Percentiles rank a stretch among this genome's conserved stretches.
These are phyloP conservation scores for Seladonia tumulorum DNA, from an alignment of 2,888 invertebrate species.

Conservation along the genomic window DNA sequence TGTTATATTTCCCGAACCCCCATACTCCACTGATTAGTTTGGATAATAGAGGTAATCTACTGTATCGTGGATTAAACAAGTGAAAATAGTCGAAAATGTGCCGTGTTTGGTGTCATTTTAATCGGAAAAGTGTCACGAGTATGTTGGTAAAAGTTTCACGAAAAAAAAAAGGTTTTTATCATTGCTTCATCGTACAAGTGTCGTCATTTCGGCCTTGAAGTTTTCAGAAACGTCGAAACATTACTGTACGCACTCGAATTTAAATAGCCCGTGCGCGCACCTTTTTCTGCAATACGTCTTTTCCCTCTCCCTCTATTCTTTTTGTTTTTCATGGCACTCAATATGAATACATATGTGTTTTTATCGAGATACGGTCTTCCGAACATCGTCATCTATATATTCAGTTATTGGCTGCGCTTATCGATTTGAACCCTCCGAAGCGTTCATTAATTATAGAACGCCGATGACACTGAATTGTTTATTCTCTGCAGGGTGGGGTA, in stretches of 20 bases:
- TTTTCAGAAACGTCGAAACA: neutral
- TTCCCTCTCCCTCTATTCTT: neutral
- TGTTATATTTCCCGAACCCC: neutral
- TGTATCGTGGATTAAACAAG: neutral
- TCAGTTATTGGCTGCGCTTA: slow-evolving; percentile 48
- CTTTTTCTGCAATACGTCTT: neutral
- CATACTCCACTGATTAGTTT: neutral
- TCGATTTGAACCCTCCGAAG: slow-evolving; percentile 30
- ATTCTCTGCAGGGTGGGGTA: slow-evolving; percentile 11
- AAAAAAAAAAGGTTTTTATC: neutral
- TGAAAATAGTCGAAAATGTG: neutral
- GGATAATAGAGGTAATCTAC: neutral
- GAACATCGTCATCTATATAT: slow-evolving; percentile 57
- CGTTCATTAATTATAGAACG: neutral
- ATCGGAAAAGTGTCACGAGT: too few relatives aligned
- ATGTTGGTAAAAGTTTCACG: neutral
- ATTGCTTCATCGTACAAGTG: neutral
- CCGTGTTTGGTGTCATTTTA: too few relatives aligned
- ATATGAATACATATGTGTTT: slow-evolving; percentile 41
- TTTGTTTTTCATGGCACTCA: slow-evolving; percentile 33
- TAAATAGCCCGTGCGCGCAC: neutral
- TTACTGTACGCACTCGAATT: neutral
- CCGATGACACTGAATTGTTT: slow-evolving; percentile 1
- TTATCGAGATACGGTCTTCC: slow-evolving; percentile 60
- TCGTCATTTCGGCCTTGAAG: neutral